phyloP scores from a whole-genome alignment of 2,797 vertebrate genomes.

The Smutsia gigantea region DNA sequence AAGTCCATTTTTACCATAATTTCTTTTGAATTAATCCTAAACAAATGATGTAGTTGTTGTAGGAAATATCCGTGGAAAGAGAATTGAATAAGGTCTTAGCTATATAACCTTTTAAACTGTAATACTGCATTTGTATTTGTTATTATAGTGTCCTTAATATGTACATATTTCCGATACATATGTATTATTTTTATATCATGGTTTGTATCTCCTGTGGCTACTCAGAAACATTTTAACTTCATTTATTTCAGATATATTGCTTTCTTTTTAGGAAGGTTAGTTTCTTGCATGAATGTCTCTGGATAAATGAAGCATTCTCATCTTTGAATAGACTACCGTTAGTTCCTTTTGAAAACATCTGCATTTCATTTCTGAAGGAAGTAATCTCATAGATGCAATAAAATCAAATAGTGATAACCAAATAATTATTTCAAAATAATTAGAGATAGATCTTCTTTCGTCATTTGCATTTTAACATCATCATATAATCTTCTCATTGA shows the following conservation, averaged over 20 bases:
- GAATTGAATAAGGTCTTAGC: background rate
- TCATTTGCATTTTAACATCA: constrained; percentile 32
- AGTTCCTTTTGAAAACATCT: background rate
- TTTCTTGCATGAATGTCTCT: constrained; percentile 4
- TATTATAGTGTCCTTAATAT: background rate
- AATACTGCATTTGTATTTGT: background rate
- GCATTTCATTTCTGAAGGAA: background rate
- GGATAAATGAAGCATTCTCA: background rate
- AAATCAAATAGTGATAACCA: constrained; percentile 32
- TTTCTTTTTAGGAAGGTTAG: background rate
- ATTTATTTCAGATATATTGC: background rate
- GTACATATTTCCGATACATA: background rate
- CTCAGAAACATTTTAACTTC: background rate
- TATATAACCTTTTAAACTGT: background rate
- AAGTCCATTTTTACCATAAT: background rate
- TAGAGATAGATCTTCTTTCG: background rate
- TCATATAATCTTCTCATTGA: background rate
- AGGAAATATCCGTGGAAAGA: background rate
- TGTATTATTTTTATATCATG: background rate
- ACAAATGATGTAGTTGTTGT: background rate
- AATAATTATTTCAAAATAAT: constrained; percentile 52
- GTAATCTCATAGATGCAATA: background rate
- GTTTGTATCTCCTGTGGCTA: background rate
- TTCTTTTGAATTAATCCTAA: background rate
- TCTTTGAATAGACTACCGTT: background rate